Evolutionary conservation across 2,113 vertebrate species (phyloP).

Genomic region (Acrocephalus arundinaceus): DNA sequence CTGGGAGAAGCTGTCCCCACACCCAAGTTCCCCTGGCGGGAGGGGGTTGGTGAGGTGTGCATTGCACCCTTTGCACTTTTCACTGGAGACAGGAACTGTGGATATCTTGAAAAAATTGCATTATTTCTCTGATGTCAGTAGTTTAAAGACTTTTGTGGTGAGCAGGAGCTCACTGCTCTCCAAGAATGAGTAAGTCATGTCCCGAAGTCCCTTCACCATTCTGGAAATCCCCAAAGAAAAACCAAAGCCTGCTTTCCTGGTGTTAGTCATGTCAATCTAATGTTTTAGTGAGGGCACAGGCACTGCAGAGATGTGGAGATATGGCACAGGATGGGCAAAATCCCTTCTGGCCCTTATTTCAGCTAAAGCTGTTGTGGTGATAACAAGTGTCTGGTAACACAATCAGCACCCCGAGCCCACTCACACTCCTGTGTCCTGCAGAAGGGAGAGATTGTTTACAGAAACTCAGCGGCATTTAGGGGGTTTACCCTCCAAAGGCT

Average conservation of each 20-base stretch:
- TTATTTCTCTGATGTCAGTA: background rate
- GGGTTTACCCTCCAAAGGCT: background rate
- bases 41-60: background rate
- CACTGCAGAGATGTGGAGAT: background rate
- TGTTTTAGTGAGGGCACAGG: background rate
- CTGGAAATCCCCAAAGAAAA: slow-evolving; percentile 51
- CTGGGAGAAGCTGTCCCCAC: background rate
- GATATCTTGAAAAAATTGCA: background rate
- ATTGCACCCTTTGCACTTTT: background rate
- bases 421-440: background rate
- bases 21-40: no score
- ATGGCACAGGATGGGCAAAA: background rate
- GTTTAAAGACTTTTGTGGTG: background rate
- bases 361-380: background rate
- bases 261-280: background rate
- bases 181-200: background rate
- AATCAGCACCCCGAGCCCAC: background rate
- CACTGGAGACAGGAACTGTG: background rate
- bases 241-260: background rate
- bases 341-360: background rate
- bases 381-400: background rate
- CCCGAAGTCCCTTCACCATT: background rate
- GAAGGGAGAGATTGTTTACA: background rate
- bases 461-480: background rate
- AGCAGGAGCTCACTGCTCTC: background rate